Evolutionary conservation across 2,888 invertebrate genomes (phyloP).

Genomic region (Volucella bombylans): DNA sequence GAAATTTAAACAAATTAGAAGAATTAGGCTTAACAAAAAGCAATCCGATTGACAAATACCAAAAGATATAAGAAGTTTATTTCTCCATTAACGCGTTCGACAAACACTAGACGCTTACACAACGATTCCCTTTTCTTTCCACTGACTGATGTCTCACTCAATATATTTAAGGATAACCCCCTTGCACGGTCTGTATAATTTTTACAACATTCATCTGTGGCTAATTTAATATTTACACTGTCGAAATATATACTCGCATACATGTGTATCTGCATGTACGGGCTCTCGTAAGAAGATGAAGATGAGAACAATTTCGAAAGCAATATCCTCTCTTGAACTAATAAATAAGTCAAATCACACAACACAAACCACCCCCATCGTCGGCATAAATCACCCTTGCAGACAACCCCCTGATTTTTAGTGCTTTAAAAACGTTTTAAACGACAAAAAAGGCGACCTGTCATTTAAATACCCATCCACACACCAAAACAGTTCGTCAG

Average conservation of each 20-base stretch:
- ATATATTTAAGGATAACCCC: too few relatives aligned
- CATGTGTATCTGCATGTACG: too few relatives aligned
- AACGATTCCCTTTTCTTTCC: neutral
- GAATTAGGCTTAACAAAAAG: neutral
- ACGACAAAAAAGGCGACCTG: conserved; percentile 37
- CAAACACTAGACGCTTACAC: too few relatives aligned
- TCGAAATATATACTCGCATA: conserved; percentile 26
- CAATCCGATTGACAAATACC: too few relatives aligned
- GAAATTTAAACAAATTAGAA: neutral
- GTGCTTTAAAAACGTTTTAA: conserved; percentile 63
- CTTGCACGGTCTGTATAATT: too few relatives aligned
- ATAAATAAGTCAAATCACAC: conserved; percentile 72
- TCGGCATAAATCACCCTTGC: conserved; percentile 61
- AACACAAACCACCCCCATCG: conserved; percentile 64
- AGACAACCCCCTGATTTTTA: conserved; percentile 36
- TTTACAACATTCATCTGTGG: neutral
- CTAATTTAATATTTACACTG: conserved; percentile 59
- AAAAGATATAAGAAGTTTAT: too few relatives aligned
- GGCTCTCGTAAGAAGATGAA: conserved; percentile 36
- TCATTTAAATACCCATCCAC: conserved; percentile 72
- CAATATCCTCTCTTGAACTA: conserved; percentile 53
- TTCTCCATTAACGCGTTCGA: too few relatives aligned
- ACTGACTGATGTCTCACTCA: too few relatives aligned
- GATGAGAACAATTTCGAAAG: conserved; percentile 58
- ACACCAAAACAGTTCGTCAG: conserved; percentile 13